Percentiles rank a stretch among this genome's conserved stretches.
Conservation (phyloP, 2,888 invertebrate species). For the Ischnus inquisitorius region DNA sequence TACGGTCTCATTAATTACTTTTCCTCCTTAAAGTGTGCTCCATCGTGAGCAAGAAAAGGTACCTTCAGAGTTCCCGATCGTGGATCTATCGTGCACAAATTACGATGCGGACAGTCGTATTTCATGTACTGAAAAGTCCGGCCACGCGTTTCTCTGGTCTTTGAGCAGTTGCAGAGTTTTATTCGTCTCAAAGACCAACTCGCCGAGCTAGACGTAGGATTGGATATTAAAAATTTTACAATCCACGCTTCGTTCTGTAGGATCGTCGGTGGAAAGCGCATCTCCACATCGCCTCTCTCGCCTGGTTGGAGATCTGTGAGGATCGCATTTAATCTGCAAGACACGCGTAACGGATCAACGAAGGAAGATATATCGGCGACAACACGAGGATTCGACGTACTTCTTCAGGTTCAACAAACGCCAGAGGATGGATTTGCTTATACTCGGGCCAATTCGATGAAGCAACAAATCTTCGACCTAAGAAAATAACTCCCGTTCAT, state of each 20-base stretch:
- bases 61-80: constrained; percentile 79
- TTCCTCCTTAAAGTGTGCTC: neutral
- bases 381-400: constrained; percentile 76
- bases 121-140: constrained; percentile 77
- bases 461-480: constrained; percentile 83
- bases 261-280: constrained; percentile 80
- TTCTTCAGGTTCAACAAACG: constrained; percentile 82
- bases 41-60: constrained; percentile 18
- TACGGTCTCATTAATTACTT: neutral
- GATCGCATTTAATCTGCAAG: constrained; percentile 79
- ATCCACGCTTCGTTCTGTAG: constrained; percentile 75
- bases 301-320: constrained; percentile 75
- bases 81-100: constrained; percentile 79
- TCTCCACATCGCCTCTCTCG: constrained; percentile 73
- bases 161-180: constrained; percentile 81
- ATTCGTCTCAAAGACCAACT: constrained; percentile 79
- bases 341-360: neutral
- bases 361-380: neutral
- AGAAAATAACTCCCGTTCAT: constrained; percentile 56
- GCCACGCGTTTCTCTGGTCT: constrained; percentile 71
- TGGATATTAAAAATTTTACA: constrained; percentile 79
- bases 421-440: constrained; percentile 84
- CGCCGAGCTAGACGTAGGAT: constrained; percentile 77
- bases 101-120: constrained; percentile 83
- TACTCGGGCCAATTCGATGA: constrained; percentile 72